Percentiles rank a stretch among this genome's conserved stretches.
Evolutionary conservation across 2,113 vertebrate species (phyloP).

Genomic region (Cettia cetti): DNA sequence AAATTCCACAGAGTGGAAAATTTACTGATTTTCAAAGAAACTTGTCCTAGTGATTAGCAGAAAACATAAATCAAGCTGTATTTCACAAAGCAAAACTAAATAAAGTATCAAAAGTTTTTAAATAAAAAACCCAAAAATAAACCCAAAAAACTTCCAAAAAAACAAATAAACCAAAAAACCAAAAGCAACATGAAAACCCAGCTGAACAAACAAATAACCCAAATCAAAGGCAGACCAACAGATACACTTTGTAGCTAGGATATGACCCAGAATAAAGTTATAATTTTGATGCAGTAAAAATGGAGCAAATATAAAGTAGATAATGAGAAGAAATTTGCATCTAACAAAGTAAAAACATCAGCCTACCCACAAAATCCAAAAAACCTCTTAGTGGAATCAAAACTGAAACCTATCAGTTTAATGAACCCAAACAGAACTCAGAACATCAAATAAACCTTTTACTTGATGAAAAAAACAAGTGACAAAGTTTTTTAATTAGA

Average conservation of each 20-base stretch:
- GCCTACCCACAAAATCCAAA: accelerated
- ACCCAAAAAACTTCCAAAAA: background rate
- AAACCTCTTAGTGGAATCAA: background rate
- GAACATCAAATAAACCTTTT: background rate
- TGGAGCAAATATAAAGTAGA: background rate
- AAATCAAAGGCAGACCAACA: background rate
- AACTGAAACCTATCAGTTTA: background rate
- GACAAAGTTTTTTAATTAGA: background rate
- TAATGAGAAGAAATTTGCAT: background rate
- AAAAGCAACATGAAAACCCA: background rate
- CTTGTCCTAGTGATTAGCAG: background rate
- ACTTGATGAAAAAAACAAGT: background rate
- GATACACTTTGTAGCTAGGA: background rate
- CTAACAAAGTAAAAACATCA: background rate
- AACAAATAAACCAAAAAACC: background rate
- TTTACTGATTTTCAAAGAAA: background rate
- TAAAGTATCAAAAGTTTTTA: background rate
- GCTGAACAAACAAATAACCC: background rate
- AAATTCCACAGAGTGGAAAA: background rate
- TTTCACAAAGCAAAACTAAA: background rate
- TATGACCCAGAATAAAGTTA: background rate
- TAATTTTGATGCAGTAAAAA: background rate
- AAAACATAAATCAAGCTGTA: background rate
- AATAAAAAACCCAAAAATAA: background rate
- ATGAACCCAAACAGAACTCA: background rate